phyloP scores from a whole-genome alignment of 2,797 vertebrate genomes.

The Scleropages formosus region DNA sequence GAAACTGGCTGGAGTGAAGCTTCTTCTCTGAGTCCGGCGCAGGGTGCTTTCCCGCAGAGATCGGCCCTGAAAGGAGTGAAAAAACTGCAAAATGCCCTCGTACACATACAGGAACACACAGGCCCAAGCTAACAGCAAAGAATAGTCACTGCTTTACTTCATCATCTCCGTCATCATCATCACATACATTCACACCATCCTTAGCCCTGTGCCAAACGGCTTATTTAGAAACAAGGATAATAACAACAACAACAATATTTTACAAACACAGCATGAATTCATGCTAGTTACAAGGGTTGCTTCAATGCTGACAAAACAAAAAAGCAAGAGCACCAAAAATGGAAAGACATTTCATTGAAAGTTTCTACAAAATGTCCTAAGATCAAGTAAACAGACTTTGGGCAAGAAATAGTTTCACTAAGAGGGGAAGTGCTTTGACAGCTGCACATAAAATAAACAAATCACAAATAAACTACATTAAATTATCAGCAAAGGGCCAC shows the following conservation, averaged over 20 bases:
- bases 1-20: conserved; percentile 88
- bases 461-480: not conserved
- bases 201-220: not conserved
- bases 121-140: not conserved
- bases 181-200: not conserved
- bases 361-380: too few relatives aligned
- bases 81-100: not conserved
- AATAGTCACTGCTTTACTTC: not conserved
- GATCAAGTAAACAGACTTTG: not conserved
- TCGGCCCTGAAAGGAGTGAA: conserved; percentile 72
- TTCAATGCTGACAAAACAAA: not conserved
- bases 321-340: too few relatives aligned
- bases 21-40: conserved; percentile 73
- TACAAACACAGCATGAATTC: not conserved
- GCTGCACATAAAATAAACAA: not conserved
- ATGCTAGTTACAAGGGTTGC: not conserved
- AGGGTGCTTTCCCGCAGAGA: conserved; percentile 72
- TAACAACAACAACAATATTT: too few relatives aligned
- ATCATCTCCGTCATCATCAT: not conserved
- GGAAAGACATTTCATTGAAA: too few relatives aligned
- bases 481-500: not conserved
- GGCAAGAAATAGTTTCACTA: too few relatives aligned
- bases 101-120: not conserved
- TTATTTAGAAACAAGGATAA: too few relatives aligned
- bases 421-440: not conserved